Evolutionary conservation across 2,888 invertebrate species (phyloP), one percentile per base, ranked within the genome.

Genomic region (Heliconius cydno): DNA sequence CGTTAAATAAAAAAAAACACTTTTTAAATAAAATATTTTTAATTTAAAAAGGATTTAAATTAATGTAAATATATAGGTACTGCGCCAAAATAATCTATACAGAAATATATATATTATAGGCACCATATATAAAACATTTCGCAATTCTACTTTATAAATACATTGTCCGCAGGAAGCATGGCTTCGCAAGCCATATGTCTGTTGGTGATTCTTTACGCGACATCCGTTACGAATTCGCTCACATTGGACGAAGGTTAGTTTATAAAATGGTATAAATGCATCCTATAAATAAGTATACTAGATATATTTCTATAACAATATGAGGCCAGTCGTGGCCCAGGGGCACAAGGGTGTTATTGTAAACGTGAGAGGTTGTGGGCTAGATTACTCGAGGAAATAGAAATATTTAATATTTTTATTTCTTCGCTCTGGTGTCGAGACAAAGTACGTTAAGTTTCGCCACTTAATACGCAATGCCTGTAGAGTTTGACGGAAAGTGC

Each of bases 221-320:
- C 28, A 79, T 87, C 86, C 81, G 83, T 85, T 78, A 84, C 88
- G 22, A 86, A 92, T 78, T 91, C 93, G n/a, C 93, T 95, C 81
- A 94, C 95, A 79, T 85, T 96, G 86, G 96, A 96, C 85, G 90
- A 94, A 90, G 95, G 96, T 96, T 89, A 87, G 83, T 80, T 57
- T 13, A 52, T n/a, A 46, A 34, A 73, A 73, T n/a, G 60, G 10
- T 25, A 34, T 60, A 60, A 13, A 60, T 60, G 25, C 25, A 60
- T 57, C n/a, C 19, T n/a, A 13, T 25, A 28, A 25, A 13, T 19
- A 70, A 52, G 19, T 52, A 52, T 52, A 22, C 22, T 52, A 7
- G 52, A 52, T 52, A 52, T 52, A 52, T 52, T 52, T 19, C 19
- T 7, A 52, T 52, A 52, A 52, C 15, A 19, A 52, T 46, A 19